phyloP scores from a whole-genome alignment of 2,888 invertebrate genomes.

The Nemotelus pantherinus region DNA sequence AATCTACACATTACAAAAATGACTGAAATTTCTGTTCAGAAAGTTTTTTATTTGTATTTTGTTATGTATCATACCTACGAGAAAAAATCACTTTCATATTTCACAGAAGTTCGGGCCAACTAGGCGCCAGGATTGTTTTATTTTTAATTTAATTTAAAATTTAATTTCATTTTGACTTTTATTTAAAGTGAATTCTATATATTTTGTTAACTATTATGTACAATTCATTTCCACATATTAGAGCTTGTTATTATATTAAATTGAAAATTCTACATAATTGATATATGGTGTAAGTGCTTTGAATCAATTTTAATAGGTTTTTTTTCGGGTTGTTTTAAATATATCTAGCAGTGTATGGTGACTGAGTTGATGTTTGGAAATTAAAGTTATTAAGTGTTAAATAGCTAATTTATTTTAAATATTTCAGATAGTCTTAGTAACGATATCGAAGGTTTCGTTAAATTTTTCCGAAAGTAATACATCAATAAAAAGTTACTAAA shows the following conservation, averaged over 20 bases:
- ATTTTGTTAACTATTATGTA: constrained; percentile 36
- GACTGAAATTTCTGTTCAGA: constrained; percentile 10
- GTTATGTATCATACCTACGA: constrained; percentile 21
- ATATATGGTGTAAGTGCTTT: constrained; percentile 17
- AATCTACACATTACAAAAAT: constrained; percentile 47
- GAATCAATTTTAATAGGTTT: constrained; percentile 35
- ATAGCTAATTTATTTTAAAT: neutral
- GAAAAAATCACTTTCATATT: constrained; percentile 30
- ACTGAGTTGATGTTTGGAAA: neutral
- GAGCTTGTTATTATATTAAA: neutral
- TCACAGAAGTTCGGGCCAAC: constrained; percentile 16
- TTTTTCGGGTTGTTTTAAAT: neutral
- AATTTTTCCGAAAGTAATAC: neutral
- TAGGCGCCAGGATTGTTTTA: constrained; percentile 19
- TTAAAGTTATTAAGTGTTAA: too few relatives aligned
- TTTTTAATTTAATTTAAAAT: neutral
- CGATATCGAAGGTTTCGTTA: neutral
- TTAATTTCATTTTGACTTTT: neutral
- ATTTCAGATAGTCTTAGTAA: neutral
- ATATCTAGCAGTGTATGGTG: neutral
- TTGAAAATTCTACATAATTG: neutral
- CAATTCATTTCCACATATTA: constrained; percentile 5
- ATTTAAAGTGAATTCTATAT: constrained; percentile 8
- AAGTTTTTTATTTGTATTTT: neutral
- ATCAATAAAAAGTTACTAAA: constrained; percentile 14